phyloP scores from a whole-genome alignment of 2,797 vertebrate genomes.

The Sternarchorhynchus goeldii region DNA sequence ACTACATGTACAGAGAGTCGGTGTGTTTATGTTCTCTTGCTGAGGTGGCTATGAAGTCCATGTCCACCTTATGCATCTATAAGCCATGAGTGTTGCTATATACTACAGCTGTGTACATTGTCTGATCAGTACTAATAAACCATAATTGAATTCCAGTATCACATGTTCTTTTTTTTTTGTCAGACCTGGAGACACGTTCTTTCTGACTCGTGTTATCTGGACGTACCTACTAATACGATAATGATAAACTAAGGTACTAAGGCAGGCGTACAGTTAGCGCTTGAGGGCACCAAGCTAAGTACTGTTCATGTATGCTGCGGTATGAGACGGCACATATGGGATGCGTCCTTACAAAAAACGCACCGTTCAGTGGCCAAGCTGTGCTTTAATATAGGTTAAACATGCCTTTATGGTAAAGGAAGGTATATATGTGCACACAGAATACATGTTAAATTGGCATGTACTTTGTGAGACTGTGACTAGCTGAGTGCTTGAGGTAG shows the following conservation, averaged over 20 bases:
- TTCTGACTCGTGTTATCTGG: not conserved
- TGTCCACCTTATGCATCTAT: slow-evolving; percentile 40
- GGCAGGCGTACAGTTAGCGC: too few species aligned
- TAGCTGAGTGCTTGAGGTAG: not conserved
- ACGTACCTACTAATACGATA: not conserved
- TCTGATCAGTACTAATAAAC: slow-evolving; percentile 57
- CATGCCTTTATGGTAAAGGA: too few species aligned
- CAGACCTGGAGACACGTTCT: not conserved
- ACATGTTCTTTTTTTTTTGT: not conserved
- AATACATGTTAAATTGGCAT: not conserved
- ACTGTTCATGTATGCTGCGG: too few species aligned
- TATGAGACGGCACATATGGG: too few species aligned
- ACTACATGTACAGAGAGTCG: slow-evolving; percentile 48
- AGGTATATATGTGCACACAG: too few species aligned
- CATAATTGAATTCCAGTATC: slow-evolving; percentile 37
- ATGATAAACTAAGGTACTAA: too few species aligned
- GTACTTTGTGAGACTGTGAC: not conserved
- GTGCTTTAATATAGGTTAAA: too few species aligned
- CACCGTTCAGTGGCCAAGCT: too few species aligned
- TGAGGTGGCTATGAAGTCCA: slow-evolving; percentile 42
- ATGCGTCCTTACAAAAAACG: too few species aligned
- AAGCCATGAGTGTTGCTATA: slow-evolving; percentile 56
- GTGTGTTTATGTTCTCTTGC: slow-evolving; percentile 50
- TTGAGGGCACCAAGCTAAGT: too few species aligned
- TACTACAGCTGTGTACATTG: slow-evolving; percentile 46